These are phyloP conservation scores for Mustela nigripes DNA, from an alignment of 2,113 vertebrate genomes.

Conservation along the genomic window DNA sequence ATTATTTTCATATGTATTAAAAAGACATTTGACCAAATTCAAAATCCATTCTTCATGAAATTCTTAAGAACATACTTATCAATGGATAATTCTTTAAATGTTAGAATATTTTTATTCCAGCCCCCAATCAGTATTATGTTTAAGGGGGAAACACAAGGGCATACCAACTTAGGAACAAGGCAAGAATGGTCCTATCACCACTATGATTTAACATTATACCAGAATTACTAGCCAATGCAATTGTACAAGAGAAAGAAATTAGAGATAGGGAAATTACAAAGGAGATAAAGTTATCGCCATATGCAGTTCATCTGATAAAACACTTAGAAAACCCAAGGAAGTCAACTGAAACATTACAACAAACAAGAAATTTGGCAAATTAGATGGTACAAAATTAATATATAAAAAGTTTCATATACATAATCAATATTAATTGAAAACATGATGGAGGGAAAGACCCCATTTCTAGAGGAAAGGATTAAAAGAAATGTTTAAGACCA, in stretches of 20 bases:
- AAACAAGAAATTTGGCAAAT: not conserved
- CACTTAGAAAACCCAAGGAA: not conserved
- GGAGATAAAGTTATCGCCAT: not conserved
- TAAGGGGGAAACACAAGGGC: not conserved
- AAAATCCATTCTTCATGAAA: not conserved
- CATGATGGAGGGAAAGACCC: not conserved
- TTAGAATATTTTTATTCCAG: constrained; percentile 31
- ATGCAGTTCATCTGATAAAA: not conserved
- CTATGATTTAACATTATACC: not conserved
- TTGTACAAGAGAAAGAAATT: not conserved
- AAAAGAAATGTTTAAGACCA: not conserved
- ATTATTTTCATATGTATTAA: not conserved
- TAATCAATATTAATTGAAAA: constrained; percentile 8
- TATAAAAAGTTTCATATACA: not conserved
- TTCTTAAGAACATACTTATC: constrained; percentile 15
- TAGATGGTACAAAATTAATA: not conserved
- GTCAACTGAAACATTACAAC: not conserved
- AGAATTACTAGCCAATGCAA: not conserved
- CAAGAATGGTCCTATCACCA: not conserved
- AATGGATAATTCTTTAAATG: not conserved
- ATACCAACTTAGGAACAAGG: not conserved
- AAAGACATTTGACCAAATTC: not conserved
- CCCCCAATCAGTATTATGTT: not conserved
- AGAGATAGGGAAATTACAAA: not conserved
- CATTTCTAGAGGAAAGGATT: not conserved